These are phyloP conservation scores for Polydesmus complanatus DNA, from an alignment of 2,888 invertebrate genomes.

Conservation along the genomic window DNA sequence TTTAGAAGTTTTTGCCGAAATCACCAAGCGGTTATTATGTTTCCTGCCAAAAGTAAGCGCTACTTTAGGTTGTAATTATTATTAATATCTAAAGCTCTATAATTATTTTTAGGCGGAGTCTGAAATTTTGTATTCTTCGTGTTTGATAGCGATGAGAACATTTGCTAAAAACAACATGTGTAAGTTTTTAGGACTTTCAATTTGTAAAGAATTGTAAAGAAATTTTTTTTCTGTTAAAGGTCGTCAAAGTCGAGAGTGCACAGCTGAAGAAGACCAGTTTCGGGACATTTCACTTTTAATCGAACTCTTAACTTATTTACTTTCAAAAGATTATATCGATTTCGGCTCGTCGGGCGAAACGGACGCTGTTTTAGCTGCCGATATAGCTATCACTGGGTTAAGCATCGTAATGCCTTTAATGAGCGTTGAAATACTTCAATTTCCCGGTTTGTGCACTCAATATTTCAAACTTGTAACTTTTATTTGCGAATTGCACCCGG, in stretches of 20 bases:
- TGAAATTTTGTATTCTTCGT: conserved; percentile 50
- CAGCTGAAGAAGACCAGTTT: conserved; percentile 54
- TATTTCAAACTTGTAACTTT: conserved; percentile 49
- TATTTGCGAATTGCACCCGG: conserved; percentile 50
- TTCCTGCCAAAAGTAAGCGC: conserved; percentile 37
- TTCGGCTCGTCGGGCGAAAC: conserved; percentile 29
- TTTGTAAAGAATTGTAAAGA: background rate
- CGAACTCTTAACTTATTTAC: conserved; percentile 52
- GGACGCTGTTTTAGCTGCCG: conserved; percentile 33
- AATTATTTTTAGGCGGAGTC: conserved; percentile 40
- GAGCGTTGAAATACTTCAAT: conserved; percentile 53
- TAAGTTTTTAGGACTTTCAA: conserved; percentile 21
- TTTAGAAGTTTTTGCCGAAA: conserved; percentile 55
- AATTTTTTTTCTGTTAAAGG: too few relatives aligned
- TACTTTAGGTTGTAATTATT: background rate
- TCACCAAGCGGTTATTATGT: conserved; percentile 54
- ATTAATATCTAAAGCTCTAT: background rate
- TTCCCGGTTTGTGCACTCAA: conserved; percentile 50
- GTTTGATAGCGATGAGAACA: conserved; percentile 52
- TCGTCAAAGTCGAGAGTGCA: conserved; percentile 27
- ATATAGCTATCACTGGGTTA: conserved; percentile 53
- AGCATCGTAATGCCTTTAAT: conserved; percentile 58
- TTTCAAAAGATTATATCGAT: conserved; percentile 43
- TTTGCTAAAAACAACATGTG: conserved; percentile 36
- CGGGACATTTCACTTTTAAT: conserved; percentile 65